These are phyloP conservation scores for Zaprionus kolodkinae DNA, from an alignment of 1,140 invertebrate species.

Conservation along the genomic window DNA sequence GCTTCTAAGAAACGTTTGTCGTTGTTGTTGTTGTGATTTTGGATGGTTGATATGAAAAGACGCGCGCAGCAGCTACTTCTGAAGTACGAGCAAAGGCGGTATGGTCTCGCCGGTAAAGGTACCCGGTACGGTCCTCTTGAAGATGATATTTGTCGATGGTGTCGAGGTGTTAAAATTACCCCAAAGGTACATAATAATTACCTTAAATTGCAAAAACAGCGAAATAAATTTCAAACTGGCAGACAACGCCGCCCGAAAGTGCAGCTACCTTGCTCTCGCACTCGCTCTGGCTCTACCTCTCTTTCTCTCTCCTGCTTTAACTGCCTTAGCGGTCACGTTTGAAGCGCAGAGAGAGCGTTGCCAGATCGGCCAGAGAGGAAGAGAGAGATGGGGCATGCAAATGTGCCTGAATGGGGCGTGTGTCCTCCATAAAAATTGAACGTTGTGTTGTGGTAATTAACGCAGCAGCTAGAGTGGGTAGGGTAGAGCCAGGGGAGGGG, in stretches of 20 bases:
- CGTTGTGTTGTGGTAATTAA: slow-evolving; percentile 73
- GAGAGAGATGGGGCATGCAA: slow-evolving; percentile 55
- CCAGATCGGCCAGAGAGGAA: slow-evolving; percentile 49
- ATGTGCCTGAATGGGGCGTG: slow-evolving; percentile 66
- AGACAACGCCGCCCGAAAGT: slow-evolving; percentile 37
- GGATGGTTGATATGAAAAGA: slow-evolving; percentile 61
- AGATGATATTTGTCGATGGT: slow-evolving; percentile 84
- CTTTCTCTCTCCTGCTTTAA: slow-evolving; percentile 1
- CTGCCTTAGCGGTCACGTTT: slow-evolving; percentile 60
- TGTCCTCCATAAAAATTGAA: slow-evolving; percentile 79
- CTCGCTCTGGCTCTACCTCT: neutral
- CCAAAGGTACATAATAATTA: slow-evolving; percentile 84
- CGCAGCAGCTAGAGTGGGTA: slow-evolving; percentile 3
- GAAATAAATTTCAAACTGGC: slow-evolving; percentile 75
- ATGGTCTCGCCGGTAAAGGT: no score
- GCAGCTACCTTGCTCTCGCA: slow-evolving; percentile 3
- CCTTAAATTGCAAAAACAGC: slow-evolving; percentile 84
- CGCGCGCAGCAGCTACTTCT: slow-evolving; percentile 42
- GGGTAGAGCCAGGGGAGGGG: neutral
- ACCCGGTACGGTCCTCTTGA: slow-evolving; percentile 17
- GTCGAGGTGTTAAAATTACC: slow-evolving; percentile 84
- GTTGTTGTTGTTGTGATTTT: slow-evolving; percentile 68
- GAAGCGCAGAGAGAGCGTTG: slow-evolving; percentile 65
- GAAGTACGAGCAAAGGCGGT: slow-evolving; percentile 25
- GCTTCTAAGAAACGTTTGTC: slow-evolving; percentile 81